Conservation (phyloP, 2,888 invertebrate species). For the Morinoia aosen region DNA sequence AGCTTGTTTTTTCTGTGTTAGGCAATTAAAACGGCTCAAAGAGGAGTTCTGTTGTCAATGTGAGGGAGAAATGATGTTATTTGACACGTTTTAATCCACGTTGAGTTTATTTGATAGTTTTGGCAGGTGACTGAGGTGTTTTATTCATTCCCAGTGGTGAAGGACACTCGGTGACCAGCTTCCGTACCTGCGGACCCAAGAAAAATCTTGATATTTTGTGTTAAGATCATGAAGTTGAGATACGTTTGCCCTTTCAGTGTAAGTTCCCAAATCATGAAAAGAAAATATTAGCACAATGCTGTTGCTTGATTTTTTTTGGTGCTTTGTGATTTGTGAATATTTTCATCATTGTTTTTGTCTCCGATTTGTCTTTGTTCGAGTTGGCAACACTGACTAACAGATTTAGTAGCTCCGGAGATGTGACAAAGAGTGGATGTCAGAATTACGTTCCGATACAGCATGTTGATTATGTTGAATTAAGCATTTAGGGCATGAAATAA, state of each 20-base stretch:
- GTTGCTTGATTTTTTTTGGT: too few relatives aligned
- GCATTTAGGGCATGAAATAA: neutral
- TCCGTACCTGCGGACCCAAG: neutral
- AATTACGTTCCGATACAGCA: neutral
- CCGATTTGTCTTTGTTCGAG: neutral
- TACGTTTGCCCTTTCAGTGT: neutral
- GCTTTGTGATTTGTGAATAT: too few relatives aligned
- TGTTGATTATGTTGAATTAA: neutral
- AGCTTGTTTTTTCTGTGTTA: neutral
- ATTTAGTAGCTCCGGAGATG: neutral
- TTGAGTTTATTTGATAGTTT: neutral
- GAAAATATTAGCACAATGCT: too few relatives aligned
- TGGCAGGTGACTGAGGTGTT: neutral
- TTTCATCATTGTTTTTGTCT: neutral
- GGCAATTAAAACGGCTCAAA: too few relatives aligned
- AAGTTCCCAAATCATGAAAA: too few relatives aligned
- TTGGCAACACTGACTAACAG: neutral
- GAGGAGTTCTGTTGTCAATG: neutral
- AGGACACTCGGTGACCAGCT: neutral
- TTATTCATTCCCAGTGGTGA: neutral
- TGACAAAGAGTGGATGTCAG: neutral
- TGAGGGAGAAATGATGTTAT: neutral
- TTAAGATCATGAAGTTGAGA: neutral
- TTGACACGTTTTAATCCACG: neutral
- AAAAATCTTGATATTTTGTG: neutral